Base-by-base conservation (phyloP, 2,113 vertebrate species). In the Leptobrachium ailaonicum region DNA sequence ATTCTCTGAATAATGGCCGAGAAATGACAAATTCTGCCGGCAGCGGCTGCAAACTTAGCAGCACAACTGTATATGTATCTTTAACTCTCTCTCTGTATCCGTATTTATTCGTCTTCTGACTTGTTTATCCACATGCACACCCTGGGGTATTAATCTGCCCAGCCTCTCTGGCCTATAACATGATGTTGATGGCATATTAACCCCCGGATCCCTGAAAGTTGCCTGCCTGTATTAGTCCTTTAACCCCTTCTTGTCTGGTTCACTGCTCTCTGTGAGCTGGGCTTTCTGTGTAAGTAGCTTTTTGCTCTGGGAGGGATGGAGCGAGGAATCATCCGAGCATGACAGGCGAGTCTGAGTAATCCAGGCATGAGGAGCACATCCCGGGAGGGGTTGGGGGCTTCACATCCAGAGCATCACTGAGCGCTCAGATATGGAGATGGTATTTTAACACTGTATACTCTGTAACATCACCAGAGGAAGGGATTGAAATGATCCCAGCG, bases 401-500 rank as follows among this genome's bases (percentile, higher is more conserved):
- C 1, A 3, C 4, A 50, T 60, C 10, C 56, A 60, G 56, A 60
- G 56, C 56, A 60, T 11, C 56, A 60, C 56, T 60, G 9, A 12
- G 4, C 13, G 8, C 4, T 50, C 47, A 50, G 47, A 5, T 50
- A 50, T 50, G 47, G 47, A 50, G 47, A 50, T 50, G 47, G 47
- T 5, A 50, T 50, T 50, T 50, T 50, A 50, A 50, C 47, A 50
- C 47, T 50, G 8, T 50, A 50, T 50, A 8, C 1, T 50, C 47
- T 50, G 47, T 32, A 8, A 8, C 47, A 50, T 50, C 43, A 73
- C 20, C 41, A 62, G 14, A 64, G 41, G 44, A 42, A 63, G 20
- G 58, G 66, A 72, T 53, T 72, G 64, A 32, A 72, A 43, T 42
- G 64, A 47, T 13, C 42, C 50, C 12, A 75, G 43, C 60, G 20